Conservation (phyloP, 2,113 vertebrate species). For the Ochotona princeps region DNA sequence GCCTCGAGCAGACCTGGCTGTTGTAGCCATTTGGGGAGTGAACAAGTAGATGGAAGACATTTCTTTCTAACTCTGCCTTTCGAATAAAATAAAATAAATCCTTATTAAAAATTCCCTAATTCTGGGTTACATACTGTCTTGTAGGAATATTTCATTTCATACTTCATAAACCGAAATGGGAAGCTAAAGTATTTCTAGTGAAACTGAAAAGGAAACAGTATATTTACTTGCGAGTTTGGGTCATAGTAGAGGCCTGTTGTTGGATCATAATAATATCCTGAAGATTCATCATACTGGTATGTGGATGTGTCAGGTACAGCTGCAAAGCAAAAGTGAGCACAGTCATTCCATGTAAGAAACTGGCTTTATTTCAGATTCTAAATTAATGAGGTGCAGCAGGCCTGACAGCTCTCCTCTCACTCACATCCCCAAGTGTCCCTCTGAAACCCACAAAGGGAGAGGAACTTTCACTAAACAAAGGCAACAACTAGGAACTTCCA, state of each 20-base stretch:
- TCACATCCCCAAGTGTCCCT: conserved; percentile 59
- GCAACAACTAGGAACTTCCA: conserved; percentile 53
- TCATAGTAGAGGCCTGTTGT: conserved; percentile 97
- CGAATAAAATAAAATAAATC: too few relatives aligned
- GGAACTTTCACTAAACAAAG: conserved; percentile 48
- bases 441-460: conserved; percentile 38
- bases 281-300: conserved; percentile 98
- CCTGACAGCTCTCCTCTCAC: conserved; percentile 3
- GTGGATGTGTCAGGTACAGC: conserved; percentile 94
- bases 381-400: conserved; percentile 16
- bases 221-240: conserved; percentile 94
- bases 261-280: conserved; percentile 98
- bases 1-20: too few relatives aligned
- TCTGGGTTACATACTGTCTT: not conserved
- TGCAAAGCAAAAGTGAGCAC: conserved; percentile 80
- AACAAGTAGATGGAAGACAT: too few relatives aligned
- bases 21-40: too few relatives aligned
- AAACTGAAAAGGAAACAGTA: conserved; percentile 45
- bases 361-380: not conserved
- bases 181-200: conserved; percentile 58
- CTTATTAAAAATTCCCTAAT: not conserved
- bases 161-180: not conserved
- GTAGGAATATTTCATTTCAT: not conserved
- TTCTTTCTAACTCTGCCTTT: too few relatives aligned
- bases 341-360: conserved; percentile 41